Evolutionary conservation across 2,797 vertebrate genomes (phyloP), one percentile per base, ranked within the genome.

Genomic region (Pygocentrus nattereri): DNA sequence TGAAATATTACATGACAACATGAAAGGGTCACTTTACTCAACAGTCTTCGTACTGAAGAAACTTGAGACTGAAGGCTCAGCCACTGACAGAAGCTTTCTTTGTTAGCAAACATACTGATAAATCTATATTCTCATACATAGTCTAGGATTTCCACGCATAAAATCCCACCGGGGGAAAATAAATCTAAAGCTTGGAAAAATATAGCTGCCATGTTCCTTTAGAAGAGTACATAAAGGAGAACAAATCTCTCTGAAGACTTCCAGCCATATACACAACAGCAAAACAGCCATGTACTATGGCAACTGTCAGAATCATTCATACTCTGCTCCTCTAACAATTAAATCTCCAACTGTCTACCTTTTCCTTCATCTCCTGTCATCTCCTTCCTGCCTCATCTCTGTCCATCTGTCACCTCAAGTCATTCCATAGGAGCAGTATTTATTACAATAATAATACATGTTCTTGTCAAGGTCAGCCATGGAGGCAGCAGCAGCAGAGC

Each of bases 381-480:
- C 41, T 44, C 41, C 41, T 12, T 44, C 44, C 41, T 12, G 11
- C 41, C 10, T 44, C 41, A 44, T 44, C 41, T 44, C 41, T 44
- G 10, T n/a, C n/a, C n/a, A n/a, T n/a, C n/a, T n/a, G n/a, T n/a
- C 90, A 90, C 89, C 89, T 89, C 44, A 90, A 90, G 88, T 92
- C 89, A 92, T 82, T 82, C 83, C 87, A 91, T 90, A 91, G 88
- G 89, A 92, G 88, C 88, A 78, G 88, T 90, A 91, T 94, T 92
- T 91, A 89, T 93, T 93, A 89, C 93, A 91, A 91, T 90, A 93
- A 91, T 92, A 89, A 92, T 88, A 89, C 88, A 91, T 90, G 92
- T 91, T 93, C 93, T 91, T 88, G 90, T 93, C 92, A 94, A 94
- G 93, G 93, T 94, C 93, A 93, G 87, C 85, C 83, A 87, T 86